These are phyloP conservation scores for Origma solitaria DNA, from an alignment of 2,113 vertebrate genomes.

Conservation along the genomic window DNA sequence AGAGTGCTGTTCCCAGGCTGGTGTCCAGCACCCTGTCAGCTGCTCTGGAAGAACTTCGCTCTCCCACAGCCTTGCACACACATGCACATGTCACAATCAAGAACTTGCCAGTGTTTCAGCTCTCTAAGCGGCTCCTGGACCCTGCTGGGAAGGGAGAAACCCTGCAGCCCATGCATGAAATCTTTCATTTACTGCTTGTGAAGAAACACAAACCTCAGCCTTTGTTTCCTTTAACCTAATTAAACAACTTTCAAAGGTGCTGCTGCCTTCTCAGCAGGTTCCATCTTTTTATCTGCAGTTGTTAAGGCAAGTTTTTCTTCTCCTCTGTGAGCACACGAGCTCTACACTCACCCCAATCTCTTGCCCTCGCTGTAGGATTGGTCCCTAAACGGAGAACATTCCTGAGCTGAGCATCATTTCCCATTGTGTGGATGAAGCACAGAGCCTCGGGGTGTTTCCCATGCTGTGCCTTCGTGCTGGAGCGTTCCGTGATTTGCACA, in stretches of 20 bases:
- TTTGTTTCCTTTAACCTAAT: neutral
- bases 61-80: neutral
- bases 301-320: neutral
- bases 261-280: neutral
- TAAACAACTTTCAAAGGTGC: neutral
- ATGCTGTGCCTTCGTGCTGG: neutral
- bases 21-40: neutral
- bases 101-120: neutral
- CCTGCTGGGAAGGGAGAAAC: neutral
- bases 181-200: neutral
- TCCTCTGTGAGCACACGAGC: neutral
- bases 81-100: neutral
- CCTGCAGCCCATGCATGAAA: neutral
- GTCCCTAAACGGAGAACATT: neutral
- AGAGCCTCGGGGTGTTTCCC: neutral
- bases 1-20: neutral
- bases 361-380: neutral
- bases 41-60: neutral
- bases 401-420: neutral
- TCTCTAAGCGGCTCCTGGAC: neutral
- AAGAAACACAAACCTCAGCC: neutral
- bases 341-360: neutral
- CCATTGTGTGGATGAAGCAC: neutral
- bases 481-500: neutral
- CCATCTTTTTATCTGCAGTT: neutral